Evolutionary conservation across 2,888 invertebrate genomes (phyloP).

Genomic region (Dorcus hopei): DNA sequence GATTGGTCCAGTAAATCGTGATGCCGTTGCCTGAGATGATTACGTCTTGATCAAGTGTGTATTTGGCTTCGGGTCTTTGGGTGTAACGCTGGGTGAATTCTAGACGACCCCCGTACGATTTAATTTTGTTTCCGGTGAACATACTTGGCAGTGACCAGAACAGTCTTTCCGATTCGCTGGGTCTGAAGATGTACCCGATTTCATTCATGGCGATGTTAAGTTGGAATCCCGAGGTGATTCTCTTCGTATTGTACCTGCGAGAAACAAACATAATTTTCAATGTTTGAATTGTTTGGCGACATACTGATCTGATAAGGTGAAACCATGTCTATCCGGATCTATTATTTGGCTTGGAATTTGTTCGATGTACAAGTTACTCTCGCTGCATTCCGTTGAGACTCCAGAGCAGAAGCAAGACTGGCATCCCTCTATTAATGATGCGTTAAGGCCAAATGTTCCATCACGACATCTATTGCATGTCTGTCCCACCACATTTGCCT

Average conservation of each 20-base stretch:
- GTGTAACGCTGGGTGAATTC: conserved; percentile 71
- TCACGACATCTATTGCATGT: conserved; percentile 75
- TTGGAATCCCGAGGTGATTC: conserved; percentile 49
- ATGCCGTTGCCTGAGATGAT: conserved; percentile 76
- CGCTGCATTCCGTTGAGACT: conserved; percentile 70
- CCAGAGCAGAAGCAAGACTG: conserved; percentile 86
- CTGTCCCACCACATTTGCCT: conserved; percentile 75
- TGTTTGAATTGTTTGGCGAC: conserved; percentile 7
- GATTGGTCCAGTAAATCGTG: conserved; percentile 73
- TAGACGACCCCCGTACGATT: conserved; percentile 84
- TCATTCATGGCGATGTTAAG: conserved; percentile 58
- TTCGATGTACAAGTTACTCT: conserved; percentile 61
- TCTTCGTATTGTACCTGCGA: conserved; percentile 41
- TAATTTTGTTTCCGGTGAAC: conserved; percentile 71
- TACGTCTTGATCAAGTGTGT: conserved; percentile 72
- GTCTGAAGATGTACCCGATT: conserved; percentile 58
- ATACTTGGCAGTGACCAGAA: conserved; percentile 75
- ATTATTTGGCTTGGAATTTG: conserved; percentile 65
- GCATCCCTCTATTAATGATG: conserved; percentile 73
- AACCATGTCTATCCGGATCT: conserved; percentile 56
- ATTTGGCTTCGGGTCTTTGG: conserved; percentile 49
- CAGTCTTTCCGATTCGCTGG: conserved; percentile 51
- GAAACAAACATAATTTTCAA: not conserved
- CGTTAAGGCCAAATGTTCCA: conserved; percentile 75
- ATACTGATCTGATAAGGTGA: conserved; percentile 62